Evolutionary conservation across 2,888 invertebrate genomes (phyloP).

Genomic region (Hololepta plana): DNA sequence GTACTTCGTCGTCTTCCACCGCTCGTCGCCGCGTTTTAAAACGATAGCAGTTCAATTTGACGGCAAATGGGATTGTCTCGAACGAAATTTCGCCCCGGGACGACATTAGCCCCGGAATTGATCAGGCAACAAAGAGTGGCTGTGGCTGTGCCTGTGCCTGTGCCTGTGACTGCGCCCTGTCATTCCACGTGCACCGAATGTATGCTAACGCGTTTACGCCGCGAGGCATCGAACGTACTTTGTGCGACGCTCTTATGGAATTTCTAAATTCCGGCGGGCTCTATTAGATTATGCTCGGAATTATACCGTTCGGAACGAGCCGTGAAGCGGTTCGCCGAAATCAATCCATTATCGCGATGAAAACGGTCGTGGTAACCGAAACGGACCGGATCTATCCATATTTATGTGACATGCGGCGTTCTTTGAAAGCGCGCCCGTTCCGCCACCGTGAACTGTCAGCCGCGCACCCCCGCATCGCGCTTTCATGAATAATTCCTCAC

Average conservation of each 20-base stretch:
- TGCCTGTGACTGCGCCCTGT: conserved; percentile 26
- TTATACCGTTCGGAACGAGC: no score
- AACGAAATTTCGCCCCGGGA: conserved; percentile 26
- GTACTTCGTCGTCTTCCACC: no score
- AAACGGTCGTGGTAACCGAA: no score
- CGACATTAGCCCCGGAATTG: conserved; percentile 23
- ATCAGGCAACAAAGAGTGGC: not conserved
- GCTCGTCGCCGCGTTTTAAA: conserved; percentile 16
- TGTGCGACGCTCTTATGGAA: conserved; percentile 12
- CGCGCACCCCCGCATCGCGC: conserved; percentile 15
- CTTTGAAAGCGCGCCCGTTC: conserved; percentile 26
- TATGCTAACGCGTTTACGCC: conserved; percentile 28
- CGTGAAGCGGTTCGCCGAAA: no score
- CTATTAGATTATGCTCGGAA: not conserved
- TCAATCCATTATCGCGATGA: conserved; percentile 14
- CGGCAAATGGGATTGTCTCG: conserved; percentile 28
- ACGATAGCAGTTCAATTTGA: conserved; percentile 25
- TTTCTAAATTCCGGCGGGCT: conserved; percentile 15
- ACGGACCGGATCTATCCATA: conserved; percentile 15
- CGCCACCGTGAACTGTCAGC: conserved; percentile 26
- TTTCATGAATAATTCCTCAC: conserved; percentile 32
- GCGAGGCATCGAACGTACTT: conserved; percentile 20
- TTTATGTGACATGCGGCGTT: conserved; percentile 23
- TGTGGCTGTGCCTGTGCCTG: conserved; percentile 19
- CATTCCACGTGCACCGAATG: conserved; percentile 28